A percentile compares a stretch with the other conserved stretches of the same genome.
These are phyloP conservation scores for Prorops nasuta DNA, from an alignment of 1,140 invertebrate species.

Conservation along the genomic window DNA sequence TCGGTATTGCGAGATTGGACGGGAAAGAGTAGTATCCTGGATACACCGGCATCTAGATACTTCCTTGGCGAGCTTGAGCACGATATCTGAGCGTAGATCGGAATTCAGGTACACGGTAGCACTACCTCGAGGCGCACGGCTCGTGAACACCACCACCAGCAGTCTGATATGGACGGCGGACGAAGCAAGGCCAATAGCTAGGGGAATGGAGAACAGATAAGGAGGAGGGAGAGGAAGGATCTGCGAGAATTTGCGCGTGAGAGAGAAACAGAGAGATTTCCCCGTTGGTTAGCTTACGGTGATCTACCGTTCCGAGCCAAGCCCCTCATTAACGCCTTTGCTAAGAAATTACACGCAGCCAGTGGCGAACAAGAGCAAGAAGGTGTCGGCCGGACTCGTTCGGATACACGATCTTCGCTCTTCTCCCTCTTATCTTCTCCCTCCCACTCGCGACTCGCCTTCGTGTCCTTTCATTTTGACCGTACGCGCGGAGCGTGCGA, in stretches of 20 bases:
- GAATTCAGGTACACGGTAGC: conserved; percentile 57
- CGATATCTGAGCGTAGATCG: conserved; percentile 52
- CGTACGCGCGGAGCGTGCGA: conserved; percentile 34
- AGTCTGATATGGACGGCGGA: not conserved
- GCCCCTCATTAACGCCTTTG: conserved; percentile 56
- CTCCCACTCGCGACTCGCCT: conserved; percentile 1
- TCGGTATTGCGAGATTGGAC: conserved; percentile 13
- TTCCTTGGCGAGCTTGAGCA: conserved; percentile 39
- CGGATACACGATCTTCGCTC: conserved; percentile 28
- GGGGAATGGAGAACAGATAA: not conserved
- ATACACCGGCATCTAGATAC: conserved; percentile 49
- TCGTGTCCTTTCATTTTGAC: not conserved
- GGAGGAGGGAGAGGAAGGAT: not conserved
- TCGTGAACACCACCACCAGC: conserved; percentile 45
- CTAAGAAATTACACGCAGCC: conserved; percentile 56
- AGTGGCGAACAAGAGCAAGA: conserved; percentile 56
- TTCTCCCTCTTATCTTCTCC: not conserved
- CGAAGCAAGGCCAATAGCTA: conserved; percentile 14
- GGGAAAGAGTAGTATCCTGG: conserved; percentile 43
- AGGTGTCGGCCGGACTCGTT: conserved; percentile 43
- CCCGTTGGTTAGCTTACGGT: conserved; percentile 29
- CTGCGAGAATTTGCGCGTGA: not conserved
- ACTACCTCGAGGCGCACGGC: conserved; percentile 48
- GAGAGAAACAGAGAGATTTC: not conserved
- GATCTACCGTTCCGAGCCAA: conserved; percentile 54